Percentiles rank a stretch among this genome's conserved stretches.
Evolutionary conservation across 1,140 invertebrate species (phyloP).

Genomic region (Eupeodes corollae): DNA sequence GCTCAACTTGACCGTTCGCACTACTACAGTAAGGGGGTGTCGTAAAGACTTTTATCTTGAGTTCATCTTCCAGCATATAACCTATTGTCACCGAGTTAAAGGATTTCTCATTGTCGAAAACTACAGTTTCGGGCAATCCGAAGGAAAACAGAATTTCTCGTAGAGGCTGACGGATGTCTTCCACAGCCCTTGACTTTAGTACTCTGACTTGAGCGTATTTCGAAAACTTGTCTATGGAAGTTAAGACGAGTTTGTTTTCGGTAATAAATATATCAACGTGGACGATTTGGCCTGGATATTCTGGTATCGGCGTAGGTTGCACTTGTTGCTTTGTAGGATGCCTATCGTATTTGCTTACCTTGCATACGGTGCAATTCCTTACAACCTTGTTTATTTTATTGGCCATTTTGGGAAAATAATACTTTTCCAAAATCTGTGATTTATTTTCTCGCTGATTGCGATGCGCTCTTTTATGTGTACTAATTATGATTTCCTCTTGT

Average conservation of each 20-base stretch:
- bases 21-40: background rate
- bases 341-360: too few species aligned
- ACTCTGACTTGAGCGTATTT: too few species aligned
- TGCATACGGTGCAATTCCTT: slow-evolving; percentile 5
- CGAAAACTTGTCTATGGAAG: too few species aligned
- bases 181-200: slow-evolving; percentile 1
- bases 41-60: too few species aligned
- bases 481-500: slow-evolving; percentile 7
- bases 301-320: slow-evolving; percentile 3
- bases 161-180: slow-evolving; percentile 5
- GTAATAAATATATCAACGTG: slow-evolving; percentile 7
- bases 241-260: slow-evolving; percentile 5
- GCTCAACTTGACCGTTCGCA: background rate
- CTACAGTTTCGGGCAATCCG: slow-evolving; percentile 2
- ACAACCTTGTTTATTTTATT: slow-evolving; percentile 5
- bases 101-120: slow-evolving; percentile 8
- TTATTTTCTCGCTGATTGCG: slow-evolving; percentile 5
- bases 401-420: slow-evolving; percentile 5
- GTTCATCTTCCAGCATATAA: slow-evolving; percentile 4
- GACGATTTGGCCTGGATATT: slow-evolving; percentile 4
- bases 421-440: slow-evolving; percentile 6
- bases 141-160: slow-evolving; percentile 6
- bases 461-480: slow-evolving; percentile 3
- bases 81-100: slow-evolving; percentile 3
- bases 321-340: too few species aligned